phyloP scores from a whole-genome alignment of 2,797 vertebrate species.

The Artibeus lituratus region DNA sequence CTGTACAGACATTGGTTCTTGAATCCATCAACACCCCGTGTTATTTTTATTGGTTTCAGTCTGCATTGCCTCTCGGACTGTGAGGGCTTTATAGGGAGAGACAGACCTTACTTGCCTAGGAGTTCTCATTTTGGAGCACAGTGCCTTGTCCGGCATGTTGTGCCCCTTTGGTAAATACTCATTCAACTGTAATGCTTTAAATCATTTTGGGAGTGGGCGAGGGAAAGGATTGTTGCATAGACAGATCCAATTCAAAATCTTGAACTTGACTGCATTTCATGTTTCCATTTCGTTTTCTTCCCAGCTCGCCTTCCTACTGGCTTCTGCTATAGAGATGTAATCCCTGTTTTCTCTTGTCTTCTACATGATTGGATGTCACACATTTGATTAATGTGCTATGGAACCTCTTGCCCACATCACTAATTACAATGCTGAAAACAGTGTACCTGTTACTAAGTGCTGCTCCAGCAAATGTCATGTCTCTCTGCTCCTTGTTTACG shows the following conservation, averaged over 20 bases:
- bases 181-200: background rate
- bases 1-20: background rate
- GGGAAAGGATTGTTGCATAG: background rate
- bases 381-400: slow-evolving; percentile 47
- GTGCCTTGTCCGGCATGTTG: background rate
- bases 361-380: slow-evolving; percentile 34
- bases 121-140: background rate
- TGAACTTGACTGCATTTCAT: slow-evolving; percentile 3
- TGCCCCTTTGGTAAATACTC: background rate
- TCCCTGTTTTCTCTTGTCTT: slow-evolving; percentile 26
- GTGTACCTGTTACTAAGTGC: background rate
- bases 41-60: background rate
- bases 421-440: slow-evolving; percentile 31
- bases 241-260: background rate
- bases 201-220: background rate
- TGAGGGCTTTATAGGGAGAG: background rate
- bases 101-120: background rate
- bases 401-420: slow-evolving; percentile 35
- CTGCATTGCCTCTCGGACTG: background rate
- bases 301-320: background rate
- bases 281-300: slow-evolving; percentile 36
- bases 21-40: accelerated
- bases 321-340: background rate
- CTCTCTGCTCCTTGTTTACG: slow-evolving; percentile 24
- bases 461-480: background rate